Evolutionary conservation across 2,113 vertebrate species (phyloP), one percentile per base, ranked within the genome.

Genomic region (Myiagra hebetior): DNA sequence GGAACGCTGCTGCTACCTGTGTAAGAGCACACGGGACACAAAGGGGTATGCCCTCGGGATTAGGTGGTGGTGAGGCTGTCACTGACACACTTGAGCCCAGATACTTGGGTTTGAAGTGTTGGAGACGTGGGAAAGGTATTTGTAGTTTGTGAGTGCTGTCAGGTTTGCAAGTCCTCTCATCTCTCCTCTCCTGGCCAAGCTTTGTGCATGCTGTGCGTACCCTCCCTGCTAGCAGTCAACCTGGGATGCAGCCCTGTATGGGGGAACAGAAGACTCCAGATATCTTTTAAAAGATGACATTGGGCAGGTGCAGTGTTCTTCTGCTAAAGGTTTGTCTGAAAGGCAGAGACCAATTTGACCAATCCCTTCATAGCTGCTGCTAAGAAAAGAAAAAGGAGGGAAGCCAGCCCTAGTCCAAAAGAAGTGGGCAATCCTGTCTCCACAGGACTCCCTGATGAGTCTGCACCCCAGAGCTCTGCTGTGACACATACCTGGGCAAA

Each of bases 41-140:
- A 59, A 55, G 41, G 1, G 1, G 15, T 26, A 56, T 1, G 2
- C n/a, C 15, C 37, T 64, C 11, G 0, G 1, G 33, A 22, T 35
- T 30, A 33, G 27, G 39, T 63, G 39, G 44, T 10, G 17, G 78
- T 37, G 52, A 73, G 37, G 37, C n/a, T 52, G 53, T 10, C 65
- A 59, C 41, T 73, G 75, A 75, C 47, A 53, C 37, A 18, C 28
- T 31, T 28, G 37, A 85, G 37, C 57, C 31, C 53, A 76, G 57
- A 79, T 13, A 37, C 15, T 49, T 22, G 3, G 15, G 37, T 79
- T 73, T n/a, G 52, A 76, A 85, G 27, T 5, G 1, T 0, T 56
- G 44, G n/a, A 88, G 46, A 46, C 33, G 8, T 5, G 11, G 24
- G 41, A 72, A 88, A 76, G 30, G 15, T 31, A 68, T 15, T 28